Evolutionary conservation across 2,113 vertebrate genomes (phyloP).

Genomic region (Megaceryle torquata): DNA sequence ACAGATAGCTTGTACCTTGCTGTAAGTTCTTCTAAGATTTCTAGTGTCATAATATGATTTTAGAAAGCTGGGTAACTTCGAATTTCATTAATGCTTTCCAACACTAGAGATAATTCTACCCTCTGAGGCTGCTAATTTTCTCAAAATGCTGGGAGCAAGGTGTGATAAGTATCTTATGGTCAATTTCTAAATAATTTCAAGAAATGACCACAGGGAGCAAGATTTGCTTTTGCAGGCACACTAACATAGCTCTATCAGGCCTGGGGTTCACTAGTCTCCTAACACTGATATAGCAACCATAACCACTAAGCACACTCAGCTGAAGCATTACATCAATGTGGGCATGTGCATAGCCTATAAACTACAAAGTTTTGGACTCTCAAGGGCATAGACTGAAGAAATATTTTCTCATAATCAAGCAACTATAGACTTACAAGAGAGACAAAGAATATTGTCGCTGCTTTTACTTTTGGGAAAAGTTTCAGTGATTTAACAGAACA

Average conservation of each 20-base stretch:
- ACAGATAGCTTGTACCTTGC: not conserved
- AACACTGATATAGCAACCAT: not conserved
- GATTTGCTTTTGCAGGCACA: not conserved
- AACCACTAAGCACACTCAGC: not conserved
- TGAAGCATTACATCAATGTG: not conserved
- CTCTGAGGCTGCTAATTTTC: not conserved
- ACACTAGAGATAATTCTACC: not conserved
- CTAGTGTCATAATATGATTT: not conserved
- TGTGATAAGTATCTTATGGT: not conserved
- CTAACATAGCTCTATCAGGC: not conserved
- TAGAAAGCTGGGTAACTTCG: not conserved
- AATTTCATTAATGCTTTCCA: not conserved
- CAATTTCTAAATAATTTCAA: not conserved
- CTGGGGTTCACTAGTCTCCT: not conserved
- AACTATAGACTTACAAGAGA: not conserved
- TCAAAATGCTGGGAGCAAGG: not conserved
- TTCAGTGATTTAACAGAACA: not conserved
- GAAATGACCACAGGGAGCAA: not conserved
- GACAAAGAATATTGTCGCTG: not conserved
- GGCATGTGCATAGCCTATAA: not conserved
- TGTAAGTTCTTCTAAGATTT: not conserved
- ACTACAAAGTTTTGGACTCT: not conserved
- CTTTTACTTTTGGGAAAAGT: not conserved
- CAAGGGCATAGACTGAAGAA: not conserved
- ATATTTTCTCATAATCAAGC: not conserved